Evolutionary conservation across 2,888 invertebrate species (phyloP), one percentile per base, ranked within the genome.

Genomic region (Torymus aiolomorphi): DNA sequence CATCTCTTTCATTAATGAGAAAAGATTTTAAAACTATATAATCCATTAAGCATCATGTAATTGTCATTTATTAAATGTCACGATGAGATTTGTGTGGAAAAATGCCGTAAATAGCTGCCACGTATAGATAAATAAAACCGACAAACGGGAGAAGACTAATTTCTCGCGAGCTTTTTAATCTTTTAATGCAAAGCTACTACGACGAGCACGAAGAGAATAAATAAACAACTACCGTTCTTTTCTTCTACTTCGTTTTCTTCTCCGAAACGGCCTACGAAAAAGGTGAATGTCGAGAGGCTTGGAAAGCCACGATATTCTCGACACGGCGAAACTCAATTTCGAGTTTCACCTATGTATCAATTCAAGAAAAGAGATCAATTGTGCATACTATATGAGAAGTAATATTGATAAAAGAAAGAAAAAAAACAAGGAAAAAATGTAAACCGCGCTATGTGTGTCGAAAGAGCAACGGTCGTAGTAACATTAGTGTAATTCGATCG

Each of bases 251-350:
- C 59, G 52, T 78, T 42, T 74, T 80, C 66, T 80, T 82, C 57
- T 75, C 72, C 14, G 61, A 78, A 78, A 78, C 65, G 82, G 82
- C 82, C 82, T 82, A 82, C 12, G 67, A 65, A 78, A 62, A 57
- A 67, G 66, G 12, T 54, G 70, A 74, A 49, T 59, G 57, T 65
- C 18, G 56, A 65, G 31, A 65, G 63, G 67, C 76, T 73, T 72
- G 52, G 52, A 24, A 57, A 76, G 76, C 72, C 66, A 51, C 56
- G 24, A 76, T 56, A 80, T 67, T 67, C 63, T 57, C 57, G 51
- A 76, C 16, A 71, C n/a, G 56, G 49, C n/a, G 62, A 59, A 69
- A 70, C 65, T 63, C 71, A 57, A 31, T 31, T 65, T 54, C 42
- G 54, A 76, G 31, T 70, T 76, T 73, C 18, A 20, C 51, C 67